Evolutionary conservation across 2,888 invertebrate genomes (phyloP), one percentile per base, ranked within the genome.

Genomic region (Xestobium rufovillosum): DNA sequence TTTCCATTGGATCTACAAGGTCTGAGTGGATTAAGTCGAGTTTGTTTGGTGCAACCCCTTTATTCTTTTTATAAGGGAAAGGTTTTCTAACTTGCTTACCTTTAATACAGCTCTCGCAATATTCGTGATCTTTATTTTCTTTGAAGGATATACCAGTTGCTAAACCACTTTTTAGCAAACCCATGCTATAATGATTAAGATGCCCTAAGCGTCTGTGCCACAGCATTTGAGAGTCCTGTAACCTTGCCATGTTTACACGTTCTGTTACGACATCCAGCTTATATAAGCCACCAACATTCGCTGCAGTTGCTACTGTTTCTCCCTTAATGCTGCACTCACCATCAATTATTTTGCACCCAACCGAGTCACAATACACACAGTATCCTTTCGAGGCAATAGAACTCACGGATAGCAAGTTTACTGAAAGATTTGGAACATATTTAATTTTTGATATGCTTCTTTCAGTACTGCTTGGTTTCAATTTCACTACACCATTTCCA

Each of bases 11-110:
- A 10, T 32, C 37, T 26, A 31, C 31, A 26, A 37, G 15, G 19
- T 37, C 37, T 8, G 32, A 25, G 14, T 37, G 37, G 4, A 37
- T 26, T 26, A 37, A n/a, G 28, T 29, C 3, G 42, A 36, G 17
- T 25, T 32, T 39, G 13, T 46, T 31, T 39, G 3, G 36, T 26
- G 14, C 47, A 36, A 35, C 54, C 50, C 42, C 62, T 52, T 37
- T 45, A 34, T 45, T 61, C 61, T 31, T 49, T 41, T 40, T 60
- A 52, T 26, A 60, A 36, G 45, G 57, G 53, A 48, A 57, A 57
- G 34, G 57, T 42, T 34, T 43, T 36, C 43, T 38, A n/a, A n/a
- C n/a, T n/a, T n/a, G 41, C 14, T 43, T 41, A 11, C 42, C 42
- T 38, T 38, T 26, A 11, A 47, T 37, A 27, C 47, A 47, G n/a